Evolutionary conservation across 2,888 invertebrate species (phyloP).

Genomic region (Callinectes sapidus): DNA sequence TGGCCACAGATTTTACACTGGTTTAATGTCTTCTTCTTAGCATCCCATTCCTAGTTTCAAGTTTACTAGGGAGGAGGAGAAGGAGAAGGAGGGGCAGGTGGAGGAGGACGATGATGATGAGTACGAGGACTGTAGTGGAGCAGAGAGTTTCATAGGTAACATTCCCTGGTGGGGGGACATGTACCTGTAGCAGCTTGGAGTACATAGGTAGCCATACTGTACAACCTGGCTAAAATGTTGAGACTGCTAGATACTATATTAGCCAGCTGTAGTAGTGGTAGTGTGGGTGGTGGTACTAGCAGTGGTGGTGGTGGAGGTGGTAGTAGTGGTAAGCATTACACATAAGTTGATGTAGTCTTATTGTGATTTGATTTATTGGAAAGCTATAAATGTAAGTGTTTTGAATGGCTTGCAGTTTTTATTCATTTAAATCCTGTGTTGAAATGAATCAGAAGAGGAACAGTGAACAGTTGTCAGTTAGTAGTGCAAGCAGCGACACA

Average conservation of each 20-base stretch:
- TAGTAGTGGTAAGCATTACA: not conserved
- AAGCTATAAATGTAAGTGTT: not conserved
- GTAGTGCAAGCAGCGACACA: not conserved
- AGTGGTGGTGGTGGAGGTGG: not conserved
- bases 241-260: not conserved
- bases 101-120: conserved; percentile 56
- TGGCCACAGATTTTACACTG: not conserved
- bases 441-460: not conserved
- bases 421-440: not conserved
- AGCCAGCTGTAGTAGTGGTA: not conserved
- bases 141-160: conserved; percentile 64
- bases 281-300: not conserved
- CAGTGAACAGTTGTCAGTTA: not conserved
- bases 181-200: not conserved
- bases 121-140: conserved; percentile 64
- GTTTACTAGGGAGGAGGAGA: not conserved
- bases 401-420: not conserved
- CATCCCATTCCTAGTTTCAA: not conserved
- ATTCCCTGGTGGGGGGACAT: not conserved
- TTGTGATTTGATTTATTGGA: not conserved
- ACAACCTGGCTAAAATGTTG: not conserved
- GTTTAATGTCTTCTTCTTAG: not conserved
- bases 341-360: not conserved
- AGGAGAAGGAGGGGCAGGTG: conserved; percentile 35
- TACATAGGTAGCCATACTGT: not conserved